These are phyloP conservation scores for Drosophila littoralis DNA, from an alignment of 1,140 invertebrate genomes.

Conservation along the genomic window DNA sequence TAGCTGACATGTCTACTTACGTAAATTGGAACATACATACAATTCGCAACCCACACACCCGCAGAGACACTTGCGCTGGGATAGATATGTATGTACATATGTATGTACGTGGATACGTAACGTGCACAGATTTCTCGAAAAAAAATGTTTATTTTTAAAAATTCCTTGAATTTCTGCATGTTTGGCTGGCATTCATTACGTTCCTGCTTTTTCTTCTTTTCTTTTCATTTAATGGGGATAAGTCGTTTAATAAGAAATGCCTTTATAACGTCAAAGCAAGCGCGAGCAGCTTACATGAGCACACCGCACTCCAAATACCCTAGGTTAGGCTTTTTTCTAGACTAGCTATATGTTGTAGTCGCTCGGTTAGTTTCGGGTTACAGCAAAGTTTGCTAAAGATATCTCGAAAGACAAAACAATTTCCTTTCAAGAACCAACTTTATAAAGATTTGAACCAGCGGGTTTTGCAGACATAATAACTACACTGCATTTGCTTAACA, in stretches of 20 bases:
- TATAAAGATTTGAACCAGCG: no score
- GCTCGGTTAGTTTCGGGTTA: no score
- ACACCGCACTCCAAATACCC: background rate
- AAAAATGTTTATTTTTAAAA: slow-evolving; percentile 57
- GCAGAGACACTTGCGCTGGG: background rate
- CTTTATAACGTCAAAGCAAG: slow-evolving; percentile 35
- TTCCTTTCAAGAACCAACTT: no score
- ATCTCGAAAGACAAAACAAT: no score
- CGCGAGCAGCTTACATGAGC: background rate
- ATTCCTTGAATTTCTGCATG: slow-evolving; percentile 51
- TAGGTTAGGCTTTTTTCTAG: no score
- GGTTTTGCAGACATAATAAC: no score
- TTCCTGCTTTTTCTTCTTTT: slow-evolving; percentile 4
- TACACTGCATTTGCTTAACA: no score
- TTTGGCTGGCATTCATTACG: slow-evolving; percentile 22
- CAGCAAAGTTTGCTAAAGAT: no score
- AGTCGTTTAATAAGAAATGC: slow-evolving; percentile 33
- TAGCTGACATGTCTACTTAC: background rate
- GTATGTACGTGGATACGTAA: background rate
- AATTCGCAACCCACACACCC: slow-evolving; percentile 9
- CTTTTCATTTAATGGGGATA: slow-evolving; percentile 18
- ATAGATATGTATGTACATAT: background rate
- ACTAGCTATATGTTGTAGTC: no score
- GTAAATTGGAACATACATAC: background rate
- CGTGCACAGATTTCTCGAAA: slow-evolving; percentile 56